Percentiles rank a stretch among this genome's conserved stretches.
These are phyloP conservation scores for Muntiacus muntjak DNA, from an alignment of 2,113 vertebrate genomes.

Conservation along the genomic window DNA sequence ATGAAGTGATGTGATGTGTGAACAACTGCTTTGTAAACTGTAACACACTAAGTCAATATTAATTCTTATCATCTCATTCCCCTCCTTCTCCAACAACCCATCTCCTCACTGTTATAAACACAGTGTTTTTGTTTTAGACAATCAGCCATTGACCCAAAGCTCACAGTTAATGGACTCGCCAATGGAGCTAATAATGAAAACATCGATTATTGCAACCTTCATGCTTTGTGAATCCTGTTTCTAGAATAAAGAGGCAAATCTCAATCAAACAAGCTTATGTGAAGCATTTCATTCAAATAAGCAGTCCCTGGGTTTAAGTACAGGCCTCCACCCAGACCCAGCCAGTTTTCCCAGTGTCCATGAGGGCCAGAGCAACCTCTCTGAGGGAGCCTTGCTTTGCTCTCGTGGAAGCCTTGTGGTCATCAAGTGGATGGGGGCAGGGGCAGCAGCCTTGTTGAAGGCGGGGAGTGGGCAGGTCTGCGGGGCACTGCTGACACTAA, in stretches of 20 bases:
- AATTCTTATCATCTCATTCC: not conserved
- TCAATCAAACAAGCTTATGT: not conserved
- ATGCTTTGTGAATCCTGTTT: not conserved
- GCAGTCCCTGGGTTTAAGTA: not conserved
- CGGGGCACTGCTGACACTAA: not conserved
- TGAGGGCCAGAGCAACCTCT: not conserved
- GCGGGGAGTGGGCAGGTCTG: not conserved
- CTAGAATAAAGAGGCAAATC: not conserved
- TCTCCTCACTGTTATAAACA: not conserved
- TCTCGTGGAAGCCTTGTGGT: not conserved
- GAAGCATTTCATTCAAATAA: not conserved
- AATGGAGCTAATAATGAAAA: conserved; percentile 39
- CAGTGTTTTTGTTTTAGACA: not conserved
- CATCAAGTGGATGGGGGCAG: fast-evolving
- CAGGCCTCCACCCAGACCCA: not conserved
- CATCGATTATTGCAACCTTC: not conserved
- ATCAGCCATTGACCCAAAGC: conserved; percentile 32
- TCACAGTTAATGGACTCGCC: conserved; percentile 32
- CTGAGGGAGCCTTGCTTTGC: not conserved
- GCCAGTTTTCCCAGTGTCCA: not conserved
- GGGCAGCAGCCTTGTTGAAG: not conserved
- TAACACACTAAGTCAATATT: fast-evolving
- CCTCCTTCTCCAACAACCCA: not conserved
- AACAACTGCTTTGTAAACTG: not conserved
- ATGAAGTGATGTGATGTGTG: not conserved